phyloP scores from a whole-genome alignment of 2,113 vertebrate species.

The Paramormyrops kingsleyae region DNA sequence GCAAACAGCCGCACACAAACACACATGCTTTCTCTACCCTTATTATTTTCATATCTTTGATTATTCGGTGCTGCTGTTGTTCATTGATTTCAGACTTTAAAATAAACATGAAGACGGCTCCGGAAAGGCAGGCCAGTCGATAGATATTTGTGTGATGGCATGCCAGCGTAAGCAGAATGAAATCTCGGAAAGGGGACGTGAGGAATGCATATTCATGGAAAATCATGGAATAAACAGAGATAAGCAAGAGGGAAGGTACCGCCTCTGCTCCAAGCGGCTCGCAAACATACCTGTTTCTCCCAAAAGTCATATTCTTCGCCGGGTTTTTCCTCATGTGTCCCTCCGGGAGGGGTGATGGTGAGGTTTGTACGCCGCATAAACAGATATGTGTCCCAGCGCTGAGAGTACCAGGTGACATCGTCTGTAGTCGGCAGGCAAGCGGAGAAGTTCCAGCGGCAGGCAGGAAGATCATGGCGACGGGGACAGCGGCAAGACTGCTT shows the following conservation, averaged over 20 bases:
- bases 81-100: slow-evolving; percentile 28
- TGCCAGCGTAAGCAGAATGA: slow-evolving; percentile 21
- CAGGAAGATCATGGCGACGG: neutral
- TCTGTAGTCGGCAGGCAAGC: neutral
- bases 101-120: slow-evolving; percentile 20
- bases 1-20: slow-evolving; percentile 20
- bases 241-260: neutral
- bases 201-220: slow-evolving; percentile 36
- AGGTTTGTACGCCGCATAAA: neutral
- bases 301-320: neutral
- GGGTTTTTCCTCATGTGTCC: neutral
- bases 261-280: neutral
- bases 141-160: slow-evolving; percentile 27
- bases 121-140: slow-evolving; percentile 17
- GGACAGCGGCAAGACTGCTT: neutral
- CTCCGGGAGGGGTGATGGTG: neutral
- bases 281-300: neutral
- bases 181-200: slow-evolving; percentile 6
- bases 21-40: neutral
- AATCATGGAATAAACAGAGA: neutral
- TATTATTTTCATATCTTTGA: neutral
- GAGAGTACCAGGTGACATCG: neutral
- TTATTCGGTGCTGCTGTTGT: slow-evolving; percentile 15
- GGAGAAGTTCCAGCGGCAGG: neutral
- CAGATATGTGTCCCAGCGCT: neutral